Evolutionary conservation across 2,888 invertebrate species (phyloP), one percentile per base, ranked within the genome.

Genomic region (Mantis religiosa): DNA sequence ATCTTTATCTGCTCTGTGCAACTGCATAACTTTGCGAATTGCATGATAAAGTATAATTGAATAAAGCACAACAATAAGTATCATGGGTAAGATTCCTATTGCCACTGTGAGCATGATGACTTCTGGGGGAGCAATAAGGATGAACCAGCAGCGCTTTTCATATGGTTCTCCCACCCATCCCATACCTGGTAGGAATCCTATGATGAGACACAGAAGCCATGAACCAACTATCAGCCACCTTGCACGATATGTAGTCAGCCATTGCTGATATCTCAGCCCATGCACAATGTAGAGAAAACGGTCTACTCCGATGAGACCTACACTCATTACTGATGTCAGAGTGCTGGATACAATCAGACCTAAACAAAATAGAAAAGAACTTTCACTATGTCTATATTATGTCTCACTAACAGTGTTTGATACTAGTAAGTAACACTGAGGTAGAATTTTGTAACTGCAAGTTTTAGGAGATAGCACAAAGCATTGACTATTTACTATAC

Each of bases 201-300:
- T 93, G 30, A 93, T 92, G 25, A 95, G 91, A 91, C 95, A 95
- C 95, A 95, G 92, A 83, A 95, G 91, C 96, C 96, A 96, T 28
- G 95, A 94, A 54, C 93, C 92, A 2, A 94, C 90, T 71, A 96
- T 95, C 89, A 95, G 93, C 9, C 94, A 92, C 88, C 95, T 93
- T 3, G 95, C 95, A 90, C 95, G 93, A 1, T 93, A 94, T 0
- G 95, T 94, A 90, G 94, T 95, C 87, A 95, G 94, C 94, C 95
- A 95, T 89, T 94, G 93, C 91, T 95, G 94, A 91, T 96, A 96
- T 91, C 95, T 94, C 27, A 96, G 92, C 0, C 96, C 96, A 91
- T 96, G 95, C 1, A 95, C 92, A 85, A 96, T 96, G 92, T 95
- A 96, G 84, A 96, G 94, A 91, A 95, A 96, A 54, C 96, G 93